Conservation (phyloP, 2,797 vertebrate genomes). For the Lepidocolaptes lacrymiger region DNA sequence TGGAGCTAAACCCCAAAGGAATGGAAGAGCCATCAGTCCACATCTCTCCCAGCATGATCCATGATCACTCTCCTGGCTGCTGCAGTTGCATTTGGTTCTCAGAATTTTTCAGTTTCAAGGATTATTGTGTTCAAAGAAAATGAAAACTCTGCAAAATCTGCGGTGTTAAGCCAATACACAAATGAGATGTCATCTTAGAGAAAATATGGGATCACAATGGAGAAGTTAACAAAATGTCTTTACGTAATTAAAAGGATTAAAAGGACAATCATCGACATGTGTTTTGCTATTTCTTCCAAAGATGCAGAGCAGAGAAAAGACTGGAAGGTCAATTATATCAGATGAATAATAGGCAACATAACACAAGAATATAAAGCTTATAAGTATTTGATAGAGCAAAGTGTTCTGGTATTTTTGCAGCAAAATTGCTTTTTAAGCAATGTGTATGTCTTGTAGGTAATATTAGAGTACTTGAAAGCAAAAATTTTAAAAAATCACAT, state of each 20-base stretch:
- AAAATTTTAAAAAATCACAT: accelerated
- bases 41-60: neutral
- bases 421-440: neutral
- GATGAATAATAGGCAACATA: neutral
- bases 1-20: neutral
- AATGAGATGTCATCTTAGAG: neutral
- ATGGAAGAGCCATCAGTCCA: neutral
- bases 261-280: neutral
- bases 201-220: neutral
- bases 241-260: neutral
- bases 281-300: neutral
- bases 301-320: neutral
- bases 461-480: neutral
- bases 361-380: neutral
- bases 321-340: neutral
- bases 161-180: neutral
- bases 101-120: neutral
- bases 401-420: neutral
- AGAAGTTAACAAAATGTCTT: neutral
- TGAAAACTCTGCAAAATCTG: neutral
- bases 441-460: neutral
- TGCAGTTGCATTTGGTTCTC: neutral
- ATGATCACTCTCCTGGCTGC: neutral
- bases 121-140: neutral
- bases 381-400: neutral